A percentile compares a stretch with the other conserved stretches of the same genome.
These are phyloP conservation scores for Drosophila nr. fundita DNA, from an alignment of 2,888 invertebrate species.

Conservation along the genomic window DNA sequence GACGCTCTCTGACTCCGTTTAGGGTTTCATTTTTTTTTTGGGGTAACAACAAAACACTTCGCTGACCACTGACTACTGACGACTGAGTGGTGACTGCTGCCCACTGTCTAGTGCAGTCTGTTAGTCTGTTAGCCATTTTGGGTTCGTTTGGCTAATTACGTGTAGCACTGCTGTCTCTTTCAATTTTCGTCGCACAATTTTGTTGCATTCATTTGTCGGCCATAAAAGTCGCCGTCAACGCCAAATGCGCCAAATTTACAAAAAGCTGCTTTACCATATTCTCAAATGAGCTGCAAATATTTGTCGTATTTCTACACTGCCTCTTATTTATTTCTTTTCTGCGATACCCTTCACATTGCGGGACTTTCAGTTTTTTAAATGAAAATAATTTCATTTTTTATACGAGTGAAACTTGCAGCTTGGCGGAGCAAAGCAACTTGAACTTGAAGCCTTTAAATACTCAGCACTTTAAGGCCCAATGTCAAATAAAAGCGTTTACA, in stretches of 20 bases:
- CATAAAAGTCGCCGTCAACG: slow-evolving; percentile 75
- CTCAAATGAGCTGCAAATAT: slow-evolving; percentile 62
- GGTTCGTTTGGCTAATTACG: slow-evolving; percentile 69
- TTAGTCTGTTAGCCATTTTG: slow-evolving; percentile 41
- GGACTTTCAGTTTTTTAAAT: not conserved
- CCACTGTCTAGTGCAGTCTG: not conserved
- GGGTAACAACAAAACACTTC: slow-evolving; percentile 18
- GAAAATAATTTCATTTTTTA: not conserved
- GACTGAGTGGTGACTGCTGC: not conserved
- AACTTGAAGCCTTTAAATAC: not conserved
- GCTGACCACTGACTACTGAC: too few relatives aligned
- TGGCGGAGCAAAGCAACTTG: not conserved
- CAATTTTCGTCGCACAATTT: slow-evolving; percentile 74
- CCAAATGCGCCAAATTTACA: slow-evolving; percentile 67
- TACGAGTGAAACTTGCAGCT: not conserved
- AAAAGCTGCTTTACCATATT: slow-evolving; percentile 71
- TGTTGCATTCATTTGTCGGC: slow-evolving; percentile 77
- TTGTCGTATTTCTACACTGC: slow-evolving; percentile 50
- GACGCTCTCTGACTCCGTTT: not conserved
- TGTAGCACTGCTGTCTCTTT: slow-evolving; percentile 75
- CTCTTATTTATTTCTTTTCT: slow-evolving; percentile 13
- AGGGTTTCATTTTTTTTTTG: not conserved
- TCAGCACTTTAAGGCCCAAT: not conserved
- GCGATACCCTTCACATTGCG: slow-evolving; percentile 19
- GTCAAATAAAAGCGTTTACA: not conserved